A percentile compares a stretch with the other conserved stretches of the same genome.
Evolutionary conservation across 2,888 invertebrate genomes (phyloP).

Genomic region (Polietes domitor): DNA sequence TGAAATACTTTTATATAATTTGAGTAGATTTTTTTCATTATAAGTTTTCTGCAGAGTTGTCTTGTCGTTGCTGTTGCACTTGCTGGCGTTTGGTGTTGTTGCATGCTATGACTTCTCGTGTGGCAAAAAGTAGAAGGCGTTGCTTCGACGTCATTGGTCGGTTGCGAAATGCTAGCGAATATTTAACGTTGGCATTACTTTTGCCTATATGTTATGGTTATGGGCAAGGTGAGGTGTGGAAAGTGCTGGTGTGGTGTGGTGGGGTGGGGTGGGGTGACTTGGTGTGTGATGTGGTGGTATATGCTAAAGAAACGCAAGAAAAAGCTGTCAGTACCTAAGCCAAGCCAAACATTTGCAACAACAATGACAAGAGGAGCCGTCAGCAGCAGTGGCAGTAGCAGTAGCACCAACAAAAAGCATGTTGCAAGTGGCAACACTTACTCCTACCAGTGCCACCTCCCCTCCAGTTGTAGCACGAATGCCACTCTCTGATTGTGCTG

Average conservation of each 20-base stretch:
- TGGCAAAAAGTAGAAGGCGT: conserved; percentile 57
- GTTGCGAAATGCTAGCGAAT: background rate
- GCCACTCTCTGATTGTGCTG: background rate
- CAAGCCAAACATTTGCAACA: conserved; percentile 3
- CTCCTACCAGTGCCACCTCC: background rate
- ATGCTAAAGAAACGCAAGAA: background rate
- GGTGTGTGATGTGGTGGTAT: background rate
- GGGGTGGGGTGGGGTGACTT: background rate
- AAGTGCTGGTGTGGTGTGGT: too few relatives aligned
- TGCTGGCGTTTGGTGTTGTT: conserved; percentile 6
- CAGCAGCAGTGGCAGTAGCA: background rate
- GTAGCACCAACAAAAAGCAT: background rate
- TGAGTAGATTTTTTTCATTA: conserved; percentile 29
- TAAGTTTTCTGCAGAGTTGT: conserved; percentile 1
- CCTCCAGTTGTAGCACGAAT: background rate
- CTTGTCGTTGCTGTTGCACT: conserved; percentile 17
- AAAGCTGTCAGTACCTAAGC: background rate
- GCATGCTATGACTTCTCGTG: background rate
- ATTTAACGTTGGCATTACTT: conserved; percentile 20
- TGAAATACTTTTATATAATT: conserved; percentile 33
- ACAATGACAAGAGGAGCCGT: background rate
- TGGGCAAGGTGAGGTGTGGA: background rate
- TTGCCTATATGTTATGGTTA: conserved; percentile 27
- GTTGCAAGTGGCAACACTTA: background rate
- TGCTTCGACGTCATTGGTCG: conserved; percentile 61